phyloP scores from a whole-genome alignment of 2,888 invertebrate genomes.

The Orthonevra nobilis region DNA sequence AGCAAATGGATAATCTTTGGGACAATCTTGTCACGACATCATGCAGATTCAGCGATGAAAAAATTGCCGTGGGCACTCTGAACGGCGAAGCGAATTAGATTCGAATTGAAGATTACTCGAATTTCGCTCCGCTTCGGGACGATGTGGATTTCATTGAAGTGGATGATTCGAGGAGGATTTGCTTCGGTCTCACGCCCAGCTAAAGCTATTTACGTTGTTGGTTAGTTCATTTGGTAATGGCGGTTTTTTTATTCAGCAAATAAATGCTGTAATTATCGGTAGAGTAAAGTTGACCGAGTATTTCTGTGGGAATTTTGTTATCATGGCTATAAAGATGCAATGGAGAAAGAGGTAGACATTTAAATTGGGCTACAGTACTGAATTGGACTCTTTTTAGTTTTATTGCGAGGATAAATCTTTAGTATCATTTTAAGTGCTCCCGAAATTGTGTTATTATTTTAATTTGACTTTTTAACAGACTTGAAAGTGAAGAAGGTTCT shows the following conservation, averaged over 20 bases:
- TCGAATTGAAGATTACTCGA: constrained; percentile 30
- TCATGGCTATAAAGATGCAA: not conserved
- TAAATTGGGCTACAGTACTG: too few species aligned
- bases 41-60: constrained; percentile 25
- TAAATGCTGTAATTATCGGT: constrained; percentile 41
- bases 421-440: too few species aligned
- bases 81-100: constrained; percentile 40
- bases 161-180: constrained; percentile 22
- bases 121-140: too few species aligned
- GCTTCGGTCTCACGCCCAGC: constrained; percentile 31
- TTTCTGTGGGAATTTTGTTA: constrained; percentile 32
- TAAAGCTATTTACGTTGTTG: constrained; percentile 38
- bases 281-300: not conserved
- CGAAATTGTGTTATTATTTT: too few species aligned
- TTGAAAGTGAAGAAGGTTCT: too few species aligned
- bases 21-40: constrained; percentile 56
- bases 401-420: too few species aligned
- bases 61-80: constrained; percentile 38
- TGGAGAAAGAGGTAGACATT: not conserved
- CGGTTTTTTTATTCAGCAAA: constrained; percentile 27
- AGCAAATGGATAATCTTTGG: constrained; percentile 33
- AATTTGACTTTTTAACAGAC: too few species aligned
- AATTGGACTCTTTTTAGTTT: too few species aligned
- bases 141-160: constrained; percentile 41
- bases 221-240: constrained; percentile 50